Percentiles rank a stretch among this genome's conserved stretches.
Conservation (phyloP, 1,140 invertebrate species). For the Trichoplusia ni region DNA sequence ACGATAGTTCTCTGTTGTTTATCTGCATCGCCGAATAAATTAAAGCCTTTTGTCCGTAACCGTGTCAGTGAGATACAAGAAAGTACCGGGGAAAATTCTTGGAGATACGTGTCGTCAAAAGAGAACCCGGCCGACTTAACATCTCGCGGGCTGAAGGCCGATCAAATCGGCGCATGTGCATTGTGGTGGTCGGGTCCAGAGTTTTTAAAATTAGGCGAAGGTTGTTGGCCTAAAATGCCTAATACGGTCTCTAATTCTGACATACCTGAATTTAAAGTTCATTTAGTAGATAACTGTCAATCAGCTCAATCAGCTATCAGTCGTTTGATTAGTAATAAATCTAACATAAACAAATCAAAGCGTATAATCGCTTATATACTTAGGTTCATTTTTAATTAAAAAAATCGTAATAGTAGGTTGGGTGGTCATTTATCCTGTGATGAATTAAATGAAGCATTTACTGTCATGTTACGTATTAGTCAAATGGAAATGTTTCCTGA, state of each 20-base stretch:
- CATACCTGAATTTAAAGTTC: background rate
- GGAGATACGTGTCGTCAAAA: background rate
- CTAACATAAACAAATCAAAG: background rate
- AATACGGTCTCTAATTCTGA: background rate
- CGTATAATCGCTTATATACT: constrained; percentile 4
- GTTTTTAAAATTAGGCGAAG: background rate
- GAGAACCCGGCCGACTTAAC: background rate
- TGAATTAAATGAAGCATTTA: background rate
- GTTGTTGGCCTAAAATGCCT: background rate
- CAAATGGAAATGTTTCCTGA: background rate
- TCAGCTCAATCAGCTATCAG: background rate
- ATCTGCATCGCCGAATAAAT: background rate
- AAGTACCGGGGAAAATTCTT: background rate
- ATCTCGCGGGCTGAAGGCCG: constrained; percentile 40
- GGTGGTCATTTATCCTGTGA: constrained; percentile 33
- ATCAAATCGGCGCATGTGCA: constrained; percentile 46
- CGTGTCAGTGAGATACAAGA: background rate
- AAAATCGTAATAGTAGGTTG: background rate
- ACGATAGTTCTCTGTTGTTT: background rate
- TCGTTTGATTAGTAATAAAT: background rate
- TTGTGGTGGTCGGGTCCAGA: constrained; percentile 36
- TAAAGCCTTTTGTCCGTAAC: background rate
- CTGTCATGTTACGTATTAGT: background rate
- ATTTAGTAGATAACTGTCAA: background rate
- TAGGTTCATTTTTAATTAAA: background rate